These are phyloP conservation scores for Protomyctophum bolini DNA, from an alignment of 2,113 vertebrate genomes.

Conservation along the genomic window DNA sequence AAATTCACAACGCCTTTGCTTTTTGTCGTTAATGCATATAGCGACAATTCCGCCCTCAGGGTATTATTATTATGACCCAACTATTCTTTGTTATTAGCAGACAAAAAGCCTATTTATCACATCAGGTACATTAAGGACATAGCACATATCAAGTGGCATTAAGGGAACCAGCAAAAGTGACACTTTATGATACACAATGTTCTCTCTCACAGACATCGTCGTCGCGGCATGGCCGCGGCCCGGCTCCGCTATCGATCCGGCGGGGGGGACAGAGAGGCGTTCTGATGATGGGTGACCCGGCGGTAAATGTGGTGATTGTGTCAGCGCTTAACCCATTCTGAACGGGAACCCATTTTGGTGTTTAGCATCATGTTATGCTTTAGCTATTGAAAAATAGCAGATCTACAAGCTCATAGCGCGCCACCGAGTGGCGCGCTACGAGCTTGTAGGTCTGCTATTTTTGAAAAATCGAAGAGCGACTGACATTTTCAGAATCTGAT, in stretches of 20 bases:
- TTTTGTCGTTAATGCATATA: slow-evolving; percentile 38
- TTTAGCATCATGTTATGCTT: no score
- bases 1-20: neutral
- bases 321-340: slow-evolving; percentile 68
- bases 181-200: slow-evolving; percentile 31
- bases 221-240: neutral
- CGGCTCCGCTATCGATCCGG: slow-evolving; percentile 51
- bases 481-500: no score
- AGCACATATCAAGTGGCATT: slow-evolving; percentile 1
- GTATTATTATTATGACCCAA: slow-evolving; percentile 35
- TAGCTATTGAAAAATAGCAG: no score
- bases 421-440: no score
- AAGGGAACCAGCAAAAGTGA: slow-evolving; percentile 19
- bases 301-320: slow-evolving; percentile 61
- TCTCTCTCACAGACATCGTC: slow-evolving; percentile 4
- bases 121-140: neutral
- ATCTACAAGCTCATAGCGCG: no score
- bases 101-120: neutral
- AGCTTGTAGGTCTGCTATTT: no score
- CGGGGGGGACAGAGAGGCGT: slow-evolving; percentile 12
- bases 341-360: no score
- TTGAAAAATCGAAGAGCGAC: no score
- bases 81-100: slow-evolving; percentile 26
- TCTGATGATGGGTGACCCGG: slow-evolving; percentile 57
- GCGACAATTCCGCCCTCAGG: slow-evolving; percentile 16